Evolutionary conservation across 2,888 invertebrate genomes (phyloP), one percentile per base, ranked within the genome.

Genomic region (Ormia ochracea): DNA sequence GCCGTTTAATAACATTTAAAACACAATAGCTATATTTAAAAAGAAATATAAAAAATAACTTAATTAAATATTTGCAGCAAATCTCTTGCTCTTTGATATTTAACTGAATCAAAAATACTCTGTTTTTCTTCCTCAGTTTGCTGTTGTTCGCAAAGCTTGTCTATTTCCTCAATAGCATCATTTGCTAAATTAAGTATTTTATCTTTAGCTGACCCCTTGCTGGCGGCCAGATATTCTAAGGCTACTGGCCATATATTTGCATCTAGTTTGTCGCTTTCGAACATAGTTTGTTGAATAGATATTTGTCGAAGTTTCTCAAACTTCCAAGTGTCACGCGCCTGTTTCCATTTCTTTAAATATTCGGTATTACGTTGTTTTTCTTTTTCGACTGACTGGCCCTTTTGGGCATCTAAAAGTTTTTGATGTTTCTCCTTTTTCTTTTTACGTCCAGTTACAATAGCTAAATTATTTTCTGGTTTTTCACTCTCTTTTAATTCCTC

Each of bases 241-340:
- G 94, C 91, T 12, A 91, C 90, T 3, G 92, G 91, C 92, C 94
- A 95, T 81, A 92, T 90, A 21, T 92, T 90, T 48, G 93, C 91
- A 4, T 93, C 92, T 6, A 95, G 87, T 82, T 92, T 91, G 3
- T 88, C 86, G 12, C 91, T 89, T 76, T 94, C 92, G 82, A 94
- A 93, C 83, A 94, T 92, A 84, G 94, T 92, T 82, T 93, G 93
- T 82, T 92, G 93, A 59, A 96, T 90, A 92, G 94, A 95, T n/a
- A 93, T 92, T 90, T 96, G 96, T 78, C 93, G 92, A 1, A 93
- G 88, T 88, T 96, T 96, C 88, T 94, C 94, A 86, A 96, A 96
- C 88, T 95, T 96, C 96, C 96, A 96, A 83, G 94, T 92, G 50
- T 89, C 89, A 82, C 90, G 91, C 78, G 92, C 91, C 85, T 94